Percentiles rank a stretch among this genome's conserved stretches.
phyloP scores from a whole-genome alignment of 2,113 vertebrate genomes.

The Telmatochromis sp. region DNA sequence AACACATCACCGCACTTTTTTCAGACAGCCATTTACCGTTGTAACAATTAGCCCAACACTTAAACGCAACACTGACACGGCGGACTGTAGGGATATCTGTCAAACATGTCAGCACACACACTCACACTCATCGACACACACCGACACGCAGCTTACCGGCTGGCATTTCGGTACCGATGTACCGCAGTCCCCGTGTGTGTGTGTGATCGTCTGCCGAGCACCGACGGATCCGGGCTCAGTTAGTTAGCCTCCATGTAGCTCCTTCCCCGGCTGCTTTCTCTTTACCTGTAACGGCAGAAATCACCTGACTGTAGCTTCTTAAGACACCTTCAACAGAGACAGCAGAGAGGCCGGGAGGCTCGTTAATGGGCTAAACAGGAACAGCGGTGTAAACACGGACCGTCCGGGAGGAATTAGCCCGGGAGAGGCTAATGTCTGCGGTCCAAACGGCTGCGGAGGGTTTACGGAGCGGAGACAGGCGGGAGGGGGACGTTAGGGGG shows the following conservation, averaged over 20 bases:
- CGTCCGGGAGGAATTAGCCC: neutral
- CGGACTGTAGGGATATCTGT: neutral
- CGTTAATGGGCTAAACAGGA: neutral
- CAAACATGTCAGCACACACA: neutral
- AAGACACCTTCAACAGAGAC: neutral
- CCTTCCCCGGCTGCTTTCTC: neutral
- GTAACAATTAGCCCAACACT: neutral
- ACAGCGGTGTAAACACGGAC: neutral
- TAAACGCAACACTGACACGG: neutral
- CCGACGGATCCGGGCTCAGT: neutral
- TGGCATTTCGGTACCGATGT: slow-evolving; percentile 52
- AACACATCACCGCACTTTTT: slow-evolving; percentile 20
- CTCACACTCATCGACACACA: neutral
- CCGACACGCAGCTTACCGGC: slow-evolving; percentile 37
- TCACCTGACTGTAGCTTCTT: neutral
- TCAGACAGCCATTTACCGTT: neutral
- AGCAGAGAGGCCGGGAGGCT: neutral
- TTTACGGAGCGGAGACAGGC: neutral
- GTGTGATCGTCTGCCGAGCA: neutral
- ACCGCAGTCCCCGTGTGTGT: slow-evolving; percentile 12
- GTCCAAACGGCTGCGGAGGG: neutral
- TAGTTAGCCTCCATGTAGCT: slow-evolving; percentile 55
- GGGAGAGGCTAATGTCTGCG: neutral
- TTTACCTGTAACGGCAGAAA: slow-evolving; percentile 1
- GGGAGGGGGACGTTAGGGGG: neutral